Evolutionary conservation across 2,888 invertebrate species (phyloP).

Genomic region (Pollenia angustigena): DNA sequence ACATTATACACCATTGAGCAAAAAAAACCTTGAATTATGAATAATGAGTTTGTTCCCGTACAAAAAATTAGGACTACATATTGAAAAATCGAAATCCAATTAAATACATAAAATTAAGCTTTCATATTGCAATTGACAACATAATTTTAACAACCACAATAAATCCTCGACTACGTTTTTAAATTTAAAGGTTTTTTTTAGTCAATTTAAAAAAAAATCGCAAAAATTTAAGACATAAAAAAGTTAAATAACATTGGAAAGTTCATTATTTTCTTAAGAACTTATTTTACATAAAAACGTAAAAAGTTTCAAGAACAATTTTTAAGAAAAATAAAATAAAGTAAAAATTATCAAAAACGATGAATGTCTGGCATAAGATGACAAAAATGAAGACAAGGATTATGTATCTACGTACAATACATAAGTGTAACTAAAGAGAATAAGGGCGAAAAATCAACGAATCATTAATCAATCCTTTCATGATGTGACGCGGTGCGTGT

Average conservation of each 20-base stretch:
- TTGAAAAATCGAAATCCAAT: neutral
- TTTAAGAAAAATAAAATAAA: constrained; percentile 9
- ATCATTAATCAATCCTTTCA: constrained; percentile 84
- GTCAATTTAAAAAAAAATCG: constrained; percentile 20
- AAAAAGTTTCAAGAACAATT: constrained; percentile 26
- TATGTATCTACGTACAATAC: constrained; percentile 78
- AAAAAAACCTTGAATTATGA: neutral
- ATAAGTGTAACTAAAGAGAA: constrained; percentile 82
- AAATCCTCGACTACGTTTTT: neutral
- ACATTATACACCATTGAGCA: no score
- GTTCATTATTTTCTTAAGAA: constrained; percentile 75
- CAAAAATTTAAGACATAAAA: constrained; percentile 22
- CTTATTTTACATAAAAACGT: constrained; percentile 76
- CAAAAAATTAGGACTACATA: neutral
- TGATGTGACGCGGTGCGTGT: constrained; percentile 84
- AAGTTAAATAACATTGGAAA: constrained; percentile 53
- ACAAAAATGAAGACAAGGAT: constrained; percentile 79
- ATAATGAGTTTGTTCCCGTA: no score
- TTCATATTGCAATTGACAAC: neutral
- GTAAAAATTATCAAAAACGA: constrained; percentile 34
- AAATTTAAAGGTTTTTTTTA: constrained; percentile 9
- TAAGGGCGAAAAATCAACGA: constrained; percentile 83
- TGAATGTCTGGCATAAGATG: constrained; percentile 74
- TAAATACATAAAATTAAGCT: neutral
- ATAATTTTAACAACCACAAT: neutral